Base-by-base conservation (phyloP, 2,888 invertebrate species). In the Epirrita christyi region DNA sequence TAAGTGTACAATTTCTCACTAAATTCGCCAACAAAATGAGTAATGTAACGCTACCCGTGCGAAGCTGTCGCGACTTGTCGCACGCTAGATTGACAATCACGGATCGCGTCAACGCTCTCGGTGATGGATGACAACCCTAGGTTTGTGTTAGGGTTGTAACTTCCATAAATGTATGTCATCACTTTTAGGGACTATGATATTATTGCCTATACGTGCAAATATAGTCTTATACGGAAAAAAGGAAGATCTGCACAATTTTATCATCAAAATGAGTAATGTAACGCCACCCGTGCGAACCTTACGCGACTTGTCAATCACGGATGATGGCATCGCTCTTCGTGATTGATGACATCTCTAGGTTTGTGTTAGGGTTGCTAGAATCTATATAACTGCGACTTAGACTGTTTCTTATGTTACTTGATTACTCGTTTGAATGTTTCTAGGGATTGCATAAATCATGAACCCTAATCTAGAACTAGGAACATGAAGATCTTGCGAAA, bases 1-100 rank as follows among this genome's bases (percentile, higher is more conserved):
- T 44, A 50, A 50, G 41, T 46, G 59, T 43, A 59, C 59, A 59
- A 59, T 55, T 59, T 59, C 59, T 55, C 59, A 59, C 34, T 51
- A 48, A 41, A 49, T 55, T 38, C 44, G 47, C 59, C 59, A 59
- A 43, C 59, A 55, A 59, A 51, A 53, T 61, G 60, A 56, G 56
- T 57, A 55, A 61, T 57, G 57, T 61, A 54, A 55, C 52, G 29
- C 42, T 50, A 11, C 37, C 58, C 59, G 50, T 41, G 59, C 50
- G 50, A 38, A 46, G 32, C 54, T 59, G 72, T 67, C 64, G 71
- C 68, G 71, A 51, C 54, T 66, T 68, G 67, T 69, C 72, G 67
- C 72, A 70, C 69, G 72, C 70, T 72, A 79, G 82, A 79, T 80
- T 80, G 80, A 79, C 78, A 80, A 80, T 81, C 83, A 78, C 69